Evolutionary conservation across 2,113 vertebrate genomes (phyloP).

Genomic region (Herpetotheres cachinnans): DNA sequence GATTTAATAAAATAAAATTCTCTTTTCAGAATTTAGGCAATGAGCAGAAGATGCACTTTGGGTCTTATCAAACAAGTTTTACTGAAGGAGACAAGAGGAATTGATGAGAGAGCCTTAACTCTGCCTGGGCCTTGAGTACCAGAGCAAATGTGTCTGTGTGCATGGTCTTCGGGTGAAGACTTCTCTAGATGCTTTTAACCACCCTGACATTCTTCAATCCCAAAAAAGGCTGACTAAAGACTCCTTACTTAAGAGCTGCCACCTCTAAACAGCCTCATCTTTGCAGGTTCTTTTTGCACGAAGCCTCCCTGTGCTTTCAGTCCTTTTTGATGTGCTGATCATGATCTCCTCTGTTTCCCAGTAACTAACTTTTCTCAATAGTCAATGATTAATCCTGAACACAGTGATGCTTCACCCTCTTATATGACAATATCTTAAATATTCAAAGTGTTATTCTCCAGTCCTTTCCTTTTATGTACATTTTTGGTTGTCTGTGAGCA

Average conservation of each 20-base stretch:
- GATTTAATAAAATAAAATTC: slow-evolving; percentile 45
- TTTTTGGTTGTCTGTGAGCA: neutral
- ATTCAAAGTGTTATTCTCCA: neutral
- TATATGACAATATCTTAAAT: neutral
- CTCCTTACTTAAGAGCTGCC: neutral
- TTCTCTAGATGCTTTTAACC: neutral
- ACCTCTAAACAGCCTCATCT: neutral
- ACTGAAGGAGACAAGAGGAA: neutral
- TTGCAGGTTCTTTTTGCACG: neutral
- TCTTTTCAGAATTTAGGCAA: slow-evolving; percentile 14
- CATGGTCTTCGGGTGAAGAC: neutral
- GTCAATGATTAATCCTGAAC: neutral
- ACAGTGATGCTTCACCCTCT: neutral
- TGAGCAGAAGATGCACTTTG: slow-evolving; percentile 16
- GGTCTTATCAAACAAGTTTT: slow-evolving; percentile 22
- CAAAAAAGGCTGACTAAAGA: neutral
- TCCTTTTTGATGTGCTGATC: neutral
- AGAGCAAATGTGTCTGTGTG: neutral
- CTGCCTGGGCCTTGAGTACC: neutral
- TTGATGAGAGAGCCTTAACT: neutral
- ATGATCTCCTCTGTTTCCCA: neutral
- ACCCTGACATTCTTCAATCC: neutral
- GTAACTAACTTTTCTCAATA: neutral
- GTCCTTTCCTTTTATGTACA: neutral
- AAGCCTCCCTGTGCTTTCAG: neutral